Conservation (phyloP, 1,140 invertebrate genomes). For the Heliconius eleuchia region DNA sequence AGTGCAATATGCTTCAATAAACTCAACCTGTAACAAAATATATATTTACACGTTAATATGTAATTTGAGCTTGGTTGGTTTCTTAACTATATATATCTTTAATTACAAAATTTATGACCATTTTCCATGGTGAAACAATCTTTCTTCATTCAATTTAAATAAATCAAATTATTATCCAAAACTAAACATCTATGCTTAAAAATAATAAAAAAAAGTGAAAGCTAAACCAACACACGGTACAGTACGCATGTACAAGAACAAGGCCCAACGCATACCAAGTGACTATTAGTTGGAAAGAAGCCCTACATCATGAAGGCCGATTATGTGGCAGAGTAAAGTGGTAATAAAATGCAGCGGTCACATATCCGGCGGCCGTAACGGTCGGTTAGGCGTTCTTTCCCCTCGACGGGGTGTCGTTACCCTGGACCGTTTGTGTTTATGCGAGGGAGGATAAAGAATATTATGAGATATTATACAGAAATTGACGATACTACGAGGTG, state of each 20-base stretch:
- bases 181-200: neutral
- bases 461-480: conserved; percentile 77
- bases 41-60: neutral
- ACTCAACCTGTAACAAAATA: conserved; percentile 82
- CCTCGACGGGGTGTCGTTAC: conserved; percentile 71
- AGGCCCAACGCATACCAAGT: conserved; percentile 51
- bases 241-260: conserved; percentile 33
- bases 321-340: conserved; percentile 80
- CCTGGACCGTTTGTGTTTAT: conserved; percentile 75
- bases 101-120: no score
- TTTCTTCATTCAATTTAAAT: no score
- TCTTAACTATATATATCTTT: neutral
- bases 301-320: conserved; percentile 78
- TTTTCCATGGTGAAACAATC: no score
- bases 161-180: neutral
- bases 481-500: conserved; percentile 73
- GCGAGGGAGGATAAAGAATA: conserved; percentile 78
- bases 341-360: conserved; percentile 81
- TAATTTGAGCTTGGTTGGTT: neutral
- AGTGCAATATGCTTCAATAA: conserved; percentile 83
- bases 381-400: conserved; percentile 68
- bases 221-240: conserved; percentile 9
- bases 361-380: conserved; percentile 76
- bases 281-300: conserved; percentile 69
- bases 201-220: neutral